phyloP scores from a whole-genome alignment of 35 echinoderm and acorn worm genomes.

The Acanthaster planci region DNA sequence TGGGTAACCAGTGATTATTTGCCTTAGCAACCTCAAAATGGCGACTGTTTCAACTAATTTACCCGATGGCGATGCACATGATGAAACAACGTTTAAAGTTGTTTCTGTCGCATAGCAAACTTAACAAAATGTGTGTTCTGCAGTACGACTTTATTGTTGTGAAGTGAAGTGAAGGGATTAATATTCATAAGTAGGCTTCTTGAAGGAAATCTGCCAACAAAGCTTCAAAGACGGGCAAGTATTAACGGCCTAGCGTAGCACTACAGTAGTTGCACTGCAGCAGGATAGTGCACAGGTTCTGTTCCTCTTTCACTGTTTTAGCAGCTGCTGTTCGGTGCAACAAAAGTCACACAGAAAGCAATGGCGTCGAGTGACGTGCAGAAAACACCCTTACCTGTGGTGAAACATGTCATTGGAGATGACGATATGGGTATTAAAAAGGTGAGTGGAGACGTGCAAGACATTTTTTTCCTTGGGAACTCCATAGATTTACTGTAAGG shows the following conservation, averaged over 20 bases:
- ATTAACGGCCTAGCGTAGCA: background rate
- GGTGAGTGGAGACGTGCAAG: conserved; percentile 47
- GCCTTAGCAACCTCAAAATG: conserved; percentile 16
- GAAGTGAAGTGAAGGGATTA: too few species aligned
- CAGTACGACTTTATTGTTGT: too few species aligned
- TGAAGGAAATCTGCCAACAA: too few species aligned
- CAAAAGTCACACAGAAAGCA: background rate
- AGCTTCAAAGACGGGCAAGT: background rate
- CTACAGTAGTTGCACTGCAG: background rate
- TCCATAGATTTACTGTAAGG: too few species aligned
- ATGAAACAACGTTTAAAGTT: too few species aligned
- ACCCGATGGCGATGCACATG: too few species aligned
- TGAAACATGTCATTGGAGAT: conserved; percentile 91
- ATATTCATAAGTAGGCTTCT: too few species aligned
- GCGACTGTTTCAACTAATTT: background rate
- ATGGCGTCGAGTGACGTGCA: conserved; percentile 46
- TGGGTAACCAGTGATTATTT: background rate
- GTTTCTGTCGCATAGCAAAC: too few species aligned
- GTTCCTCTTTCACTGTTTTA: background rate
- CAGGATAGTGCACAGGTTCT: background rate
- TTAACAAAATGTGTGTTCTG: too few species aligned
- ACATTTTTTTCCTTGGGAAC: too few species aligned
- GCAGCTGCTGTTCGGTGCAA: background rate
- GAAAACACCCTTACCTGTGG: conserved; percentile 81
- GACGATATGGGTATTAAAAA: conserved; percentile 91